Conservation (phyloP, 2,797 vertebrate species). For the Tokudaia tokunoshimensis region DNA sequence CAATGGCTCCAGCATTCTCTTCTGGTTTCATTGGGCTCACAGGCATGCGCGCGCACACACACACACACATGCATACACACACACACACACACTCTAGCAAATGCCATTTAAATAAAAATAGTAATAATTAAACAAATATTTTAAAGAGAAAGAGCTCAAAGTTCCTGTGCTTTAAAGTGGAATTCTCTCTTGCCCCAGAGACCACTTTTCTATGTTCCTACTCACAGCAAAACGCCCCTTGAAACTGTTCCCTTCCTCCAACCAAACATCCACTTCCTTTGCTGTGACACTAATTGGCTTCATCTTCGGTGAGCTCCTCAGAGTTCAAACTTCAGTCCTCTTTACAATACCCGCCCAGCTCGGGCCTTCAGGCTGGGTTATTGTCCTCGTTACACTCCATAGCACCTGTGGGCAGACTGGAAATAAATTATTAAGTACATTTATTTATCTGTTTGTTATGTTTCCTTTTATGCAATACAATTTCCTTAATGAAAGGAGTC, state of each 20-base stretch:
- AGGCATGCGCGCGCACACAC: too few relatives aligned
- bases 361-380: background rate
- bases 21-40: background rate
- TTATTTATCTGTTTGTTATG: conserved; percentile 52
- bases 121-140: background rate
- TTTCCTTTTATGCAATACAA: conserved; percentile 45
- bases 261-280: background rate
- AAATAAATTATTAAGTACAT: conserved; percentile 57
- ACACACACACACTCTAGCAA: too few relatives aligned
- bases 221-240: background rate
- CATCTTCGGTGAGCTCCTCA: background rate
- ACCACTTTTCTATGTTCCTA: background rate
- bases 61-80: too few relatives aligned
- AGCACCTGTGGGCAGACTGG: conserved; percentile 15
- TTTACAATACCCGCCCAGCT: background rate
- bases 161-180: background rate
- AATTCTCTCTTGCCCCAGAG: background rate
- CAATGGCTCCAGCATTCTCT: background rate
- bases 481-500: conserved; percentile 63
- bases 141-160: background rate
- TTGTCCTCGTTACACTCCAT: background rate
- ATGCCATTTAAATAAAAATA: background rate
- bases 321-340: background rate
- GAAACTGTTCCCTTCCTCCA: background rate
- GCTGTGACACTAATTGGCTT: background rate